Evolutionary conservation across 1,140 invertebrate species (phyloP), one percentile per base, ranked within the genome.

Genomic region (Theocolax elegans): DNA sequence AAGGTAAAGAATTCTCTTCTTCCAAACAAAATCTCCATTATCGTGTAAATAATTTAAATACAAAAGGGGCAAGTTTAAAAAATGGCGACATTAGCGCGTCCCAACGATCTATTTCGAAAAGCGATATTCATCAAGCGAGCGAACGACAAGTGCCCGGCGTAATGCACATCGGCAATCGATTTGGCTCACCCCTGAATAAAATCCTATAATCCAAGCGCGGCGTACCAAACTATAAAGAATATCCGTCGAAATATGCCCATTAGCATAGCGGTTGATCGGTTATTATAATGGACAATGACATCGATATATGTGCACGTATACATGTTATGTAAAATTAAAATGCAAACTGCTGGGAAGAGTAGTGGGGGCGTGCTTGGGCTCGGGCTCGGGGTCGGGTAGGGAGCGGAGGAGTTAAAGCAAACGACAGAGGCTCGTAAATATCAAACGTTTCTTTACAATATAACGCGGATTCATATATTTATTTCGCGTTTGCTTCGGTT

Each of bases 231-330:
- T 38, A 38, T 29, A 67, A 59, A 59, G 54, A 58, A 67, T 25
- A 27, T 40, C 27, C 9, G 19, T 63, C 51, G 63, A 19, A n/a
- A n/a, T n/a, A n/a, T n/a, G 10, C 31, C 40, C 53, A 67, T 67
- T 67, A 56, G 27, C 64, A 42, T 67, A 13, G 27, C n/a, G 9
- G 10, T 67, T 56, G 58, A 67, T 67, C 64, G 64, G 25, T 58
- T 58, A 58, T 46, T 9, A 67, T 67, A 67, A 67, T 67, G 53
- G 40, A 3, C 17, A 58, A 21, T 29, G 35, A 46, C 7, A 38
- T 38, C 53, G 27, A 56, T 38, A 56, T 17, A 38, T 29, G 7
- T 9, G 19, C 29, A 56, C n/a, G 27, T 21, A 15, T 29, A 29
- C n/a, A 31, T 15, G 35, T 35, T 35, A 35, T 46, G 31, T 29